Evolutionary conservation across 2,113 vertebrate genomes (phyloP).

Genomic region (Dissostichus mawsoni): DNA sequence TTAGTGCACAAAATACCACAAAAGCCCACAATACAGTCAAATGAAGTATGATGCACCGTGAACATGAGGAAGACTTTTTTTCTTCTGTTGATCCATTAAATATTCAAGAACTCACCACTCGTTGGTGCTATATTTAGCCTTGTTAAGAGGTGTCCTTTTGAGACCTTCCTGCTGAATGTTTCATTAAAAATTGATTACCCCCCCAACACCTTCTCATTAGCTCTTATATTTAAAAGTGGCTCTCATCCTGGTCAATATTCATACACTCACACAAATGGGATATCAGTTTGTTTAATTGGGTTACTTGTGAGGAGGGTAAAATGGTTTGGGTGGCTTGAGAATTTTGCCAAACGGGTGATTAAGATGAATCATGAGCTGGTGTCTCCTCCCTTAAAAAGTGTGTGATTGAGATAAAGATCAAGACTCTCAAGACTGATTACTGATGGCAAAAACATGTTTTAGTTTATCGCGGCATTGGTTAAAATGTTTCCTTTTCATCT

Average conservation of each 20-base stretch:
- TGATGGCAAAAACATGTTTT: background rate
- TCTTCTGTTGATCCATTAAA: constrained; percentile 21
- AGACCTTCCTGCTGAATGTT: constrained; percentile 64
- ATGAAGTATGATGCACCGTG: background rate
- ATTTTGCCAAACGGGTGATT: too few relatives aligned
- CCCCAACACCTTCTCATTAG: constrained; percentile 52
- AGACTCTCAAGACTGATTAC: background rate
- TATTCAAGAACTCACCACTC: constrained; percentile 22
- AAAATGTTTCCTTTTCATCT: too few relatives aligned
- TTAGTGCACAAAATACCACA: constrained; percentile 12
- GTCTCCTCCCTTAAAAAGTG: background rate
- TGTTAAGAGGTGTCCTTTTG: constrained; percentile 37
- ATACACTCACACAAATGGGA: constrained; percentile 16
- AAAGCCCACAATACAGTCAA: background rate
- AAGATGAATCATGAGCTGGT: background rate
- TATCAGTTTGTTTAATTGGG: background rate
- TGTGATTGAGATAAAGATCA: background rate
- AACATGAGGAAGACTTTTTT: background rate
- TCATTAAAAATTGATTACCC: constrained; percentile 71
- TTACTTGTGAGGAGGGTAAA: background rate
- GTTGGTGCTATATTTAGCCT: constrained; percentile 59
- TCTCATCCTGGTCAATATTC: constrained; percentile 32
- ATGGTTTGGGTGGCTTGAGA: background rate
- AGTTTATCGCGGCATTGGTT: background rate
- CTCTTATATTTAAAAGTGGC: constrained; percentile 32